Evolutionary conservation across 30 jellyfish, hydroid and myxozoan species (phyloP), one percentile per base, ranked within the genome.

Genomic region (Aurelia coerulea): DNA sequence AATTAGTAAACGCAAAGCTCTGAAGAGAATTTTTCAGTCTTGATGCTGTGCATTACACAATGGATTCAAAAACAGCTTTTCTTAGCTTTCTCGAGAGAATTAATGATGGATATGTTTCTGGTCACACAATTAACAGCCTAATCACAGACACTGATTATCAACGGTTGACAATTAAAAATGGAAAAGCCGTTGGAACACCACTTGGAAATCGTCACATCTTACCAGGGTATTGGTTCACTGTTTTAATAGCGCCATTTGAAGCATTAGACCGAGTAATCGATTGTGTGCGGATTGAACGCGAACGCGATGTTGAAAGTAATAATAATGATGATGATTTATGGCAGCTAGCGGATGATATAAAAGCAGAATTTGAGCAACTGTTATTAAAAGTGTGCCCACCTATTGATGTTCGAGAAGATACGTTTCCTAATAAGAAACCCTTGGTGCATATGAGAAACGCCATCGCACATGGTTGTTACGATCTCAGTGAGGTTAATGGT

Each of bases 211-310:
- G 92, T 0, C 98, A 92, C 68, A 62, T 92, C 5, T 64, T 92
- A 29, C 98, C 98, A 11, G 98, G 98, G 13, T 92, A 92, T 53
- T 92, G 98, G 98, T 92, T 92, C 83, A 81, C 94, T 37, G 98
- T 86, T 1, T 76, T 92, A 68, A 92, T 87, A 5, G 98, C 96
- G n/a, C 98, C 98, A 16, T 88, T 86, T 70, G 97, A 92, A 59
- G 84, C 92, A 10, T 73, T 88, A 10, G 87, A 92, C 32, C 87
- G 98, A 6, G 90, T 92, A 52, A 32, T 78, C 33, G 98, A 92
- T 29, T 75, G 93, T 31, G 89, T 81, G 56, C 84, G 90, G 10
- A 46, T 75, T 23, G 97, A 91, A 74, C 86, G 88, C 5, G 95
- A 90, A 11, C 87, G 58, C 39, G 31, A 34, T 14, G 56, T 10